Percentiles rank a stretch among this genome's conserved stretches.
Conservation (phyloP, 2,113 vertebrate species). For the Tautogolabrus adspersus region DNA sequence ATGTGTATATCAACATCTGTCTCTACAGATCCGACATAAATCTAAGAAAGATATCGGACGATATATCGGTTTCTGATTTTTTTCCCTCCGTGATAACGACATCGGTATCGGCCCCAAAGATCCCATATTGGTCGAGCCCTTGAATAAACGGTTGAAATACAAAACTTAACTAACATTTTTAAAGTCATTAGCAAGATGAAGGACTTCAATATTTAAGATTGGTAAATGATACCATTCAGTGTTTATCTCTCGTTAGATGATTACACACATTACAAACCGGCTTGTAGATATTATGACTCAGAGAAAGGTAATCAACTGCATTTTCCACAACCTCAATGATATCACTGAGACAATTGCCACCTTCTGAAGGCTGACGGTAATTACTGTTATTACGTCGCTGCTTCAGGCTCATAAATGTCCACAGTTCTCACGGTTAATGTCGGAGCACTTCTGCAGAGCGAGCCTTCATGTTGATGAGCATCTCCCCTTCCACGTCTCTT, state of each 20-base stretch:
- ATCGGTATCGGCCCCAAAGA: too few species aligned
- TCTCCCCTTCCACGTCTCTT: background rate
- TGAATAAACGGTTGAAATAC: too few species aligned
- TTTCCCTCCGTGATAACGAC: too few species aligned
- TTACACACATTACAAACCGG: conserved; percentile 25
- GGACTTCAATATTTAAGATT: too few species aligned
- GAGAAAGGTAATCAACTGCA: conserved; percentile 48
- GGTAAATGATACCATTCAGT: too few species aligned
- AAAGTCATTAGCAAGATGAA: too few species aligned
- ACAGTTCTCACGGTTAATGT: conserved; percentile 21
- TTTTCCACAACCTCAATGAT: conserved; percentile 65
- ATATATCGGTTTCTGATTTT: too few species aligned
- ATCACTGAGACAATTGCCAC: conserved; percentile 66
- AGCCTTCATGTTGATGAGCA: background rate
- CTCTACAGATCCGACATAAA: too few species aligned
- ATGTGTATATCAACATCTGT: too few species aligned
- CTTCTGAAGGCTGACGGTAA: conserved; percentile 63
- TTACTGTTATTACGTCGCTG: conserved; percentile 72
- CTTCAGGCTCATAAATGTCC: conserved; percentile 27
- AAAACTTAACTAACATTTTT: too few species aligned
- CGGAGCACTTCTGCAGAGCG: conserved; percentile 26
- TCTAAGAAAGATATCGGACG: too few species aligned
- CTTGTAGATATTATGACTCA: conserved; percentile 40
- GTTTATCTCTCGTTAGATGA: conserved; percentile 6
- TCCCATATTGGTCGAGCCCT: too few species aligned